These are phyloP conservation scores for Holothuria glaberrima DNA, from an alignment of 35 echinoderm and acorn worm genomes.

Conservation along the genomic window DNA sequence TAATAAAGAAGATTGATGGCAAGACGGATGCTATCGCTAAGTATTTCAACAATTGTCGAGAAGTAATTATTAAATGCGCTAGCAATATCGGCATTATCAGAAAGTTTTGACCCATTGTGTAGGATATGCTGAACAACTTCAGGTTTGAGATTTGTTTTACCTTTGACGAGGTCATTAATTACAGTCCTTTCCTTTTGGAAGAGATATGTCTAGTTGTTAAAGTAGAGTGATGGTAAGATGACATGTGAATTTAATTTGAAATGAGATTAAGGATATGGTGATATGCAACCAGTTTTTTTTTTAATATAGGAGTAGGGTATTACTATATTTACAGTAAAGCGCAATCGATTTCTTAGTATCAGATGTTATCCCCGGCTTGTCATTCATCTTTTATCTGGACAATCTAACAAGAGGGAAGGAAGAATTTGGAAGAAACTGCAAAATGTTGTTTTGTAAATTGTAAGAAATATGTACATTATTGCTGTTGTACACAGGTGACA, in stretches of 20 bases:
- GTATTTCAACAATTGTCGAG: not conserved
- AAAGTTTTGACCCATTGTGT: too few species aligned
- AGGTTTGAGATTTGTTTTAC: not conserved
- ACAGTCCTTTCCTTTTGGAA: too few species aligned
- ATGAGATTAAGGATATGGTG: not conserved
- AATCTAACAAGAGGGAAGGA: too few species aligned
- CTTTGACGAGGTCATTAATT: slow-evolving; percentile 11
- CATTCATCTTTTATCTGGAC: too few species aligned
- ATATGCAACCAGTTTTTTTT: slow-evolving; percentile 23
- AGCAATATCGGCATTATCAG: too few species aligned
- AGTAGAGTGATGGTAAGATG: slow-evolving; percentile 13
- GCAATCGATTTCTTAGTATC: slow-evolving; percentile 27
- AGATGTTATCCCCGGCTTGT: slow-evolving; percentile 13
- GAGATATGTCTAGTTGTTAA: not conserved
- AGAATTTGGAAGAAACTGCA: too few species aligned
- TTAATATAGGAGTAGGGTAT: slow-evolving; percentile 29
- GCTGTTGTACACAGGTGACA: too few species aligned
- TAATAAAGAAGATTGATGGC: slow-evolving; percentile 13
- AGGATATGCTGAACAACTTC: slow-evolving; percentile 6
- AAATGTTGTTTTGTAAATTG: too few species aligned
- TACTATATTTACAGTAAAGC: slow-evolving; percentile 29
- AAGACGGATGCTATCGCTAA: slow-evolving; percentile 12
- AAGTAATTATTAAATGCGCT: not conserved
- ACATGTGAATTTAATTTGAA: slow-evolving; percentile 14
- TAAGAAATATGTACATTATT: not conserved